Evolutionary conservation across 2,113 vertebrate genomes (phyloP).

Genomic region (Percopsis transmontana): DNA sequence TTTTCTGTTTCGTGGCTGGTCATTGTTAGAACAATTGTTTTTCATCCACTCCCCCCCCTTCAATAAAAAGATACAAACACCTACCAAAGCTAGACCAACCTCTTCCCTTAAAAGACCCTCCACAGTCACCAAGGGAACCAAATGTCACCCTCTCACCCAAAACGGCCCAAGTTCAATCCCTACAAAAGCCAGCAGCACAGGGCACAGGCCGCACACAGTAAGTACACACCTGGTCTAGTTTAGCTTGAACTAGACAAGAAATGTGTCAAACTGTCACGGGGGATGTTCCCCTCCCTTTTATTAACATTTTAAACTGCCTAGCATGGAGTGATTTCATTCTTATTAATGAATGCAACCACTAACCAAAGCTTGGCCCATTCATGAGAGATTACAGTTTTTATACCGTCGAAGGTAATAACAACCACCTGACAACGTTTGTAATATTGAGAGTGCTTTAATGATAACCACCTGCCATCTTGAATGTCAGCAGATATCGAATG

Average conservation of each 20-base stretch:
- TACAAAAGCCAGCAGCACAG: constrained; percentile 72
- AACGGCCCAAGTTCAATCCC: constrained; percentile 77
- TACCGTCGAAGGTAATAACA: not conserved
- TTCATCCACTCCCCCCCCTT: constrained; percentile 73
- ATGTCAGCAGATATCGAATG: not conserved
- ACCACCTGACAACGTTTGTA: not conserved
- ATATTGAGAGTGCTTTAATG: not conserved
- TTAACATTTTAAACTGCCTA: not conserved
- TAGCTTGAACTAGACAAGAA: not conserved
- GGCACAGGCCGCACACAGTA: constrained; percentile 78
- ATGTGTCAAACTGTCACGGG: not conserved
- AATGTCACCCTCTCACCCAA: constrained; percentile 72
- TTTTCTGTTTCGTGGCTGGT: constrained; percentile 18
- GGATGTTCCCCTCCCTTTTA: too few species aligned
- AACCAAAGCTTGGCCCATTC: not conserved
- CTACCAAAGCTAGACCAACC: constrained; percentile 80
- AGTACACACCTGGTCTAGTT: constrained; percentile 66
- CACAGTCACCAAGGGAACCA: constrained; percentile 76
- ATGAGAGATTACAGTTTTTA: not conserved
- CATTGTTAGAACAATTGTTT: constrained; percentile 44
- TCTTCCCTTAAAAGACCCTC: constrained; percentile 77
- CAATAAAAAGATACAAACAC: constrained; percentile 82
- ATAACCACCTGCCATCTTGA: not conserved
- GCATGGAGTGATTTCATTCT: not conserved
- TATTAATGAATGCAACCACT: too few species aligned